A percentile compares a stretch with the other conserved stretches of the same genome.
These are phyloP conservation scores for Micromesistius poutassou DNA, from an alignment of 2,797 vertebrate species.

Conservation along the genomic window DNA sequence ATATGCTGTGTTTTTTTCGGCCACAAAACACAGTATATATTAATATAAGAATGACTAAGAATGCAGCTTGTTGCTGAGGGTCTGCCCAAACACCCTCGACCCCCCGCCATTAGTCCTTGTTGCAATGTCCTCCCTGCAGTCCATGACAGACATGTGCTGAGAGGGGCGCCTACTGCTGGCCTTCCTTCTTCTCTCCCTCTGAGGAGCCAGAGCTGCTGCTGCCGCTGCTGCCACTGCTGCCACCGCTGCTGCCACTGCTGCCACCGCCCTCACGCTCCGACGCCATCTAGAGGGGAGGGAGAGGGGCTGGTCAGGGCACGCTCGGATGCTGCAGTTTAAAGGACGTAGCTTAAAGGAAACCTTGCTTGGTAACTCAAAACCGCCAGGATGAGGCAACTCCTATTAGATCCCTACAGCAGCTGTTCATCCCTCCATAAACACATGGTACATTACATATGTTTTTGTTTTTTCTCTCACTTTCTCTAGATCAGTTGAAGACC, in stretches of 20 bases:
- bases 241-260: conserved; percentile 13
- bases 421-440: too few relatives aligned
- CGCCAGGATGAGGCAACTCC: too few relatives aligned
- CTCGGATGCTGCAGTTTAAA: neutral
- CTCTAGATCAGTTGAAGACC: neutral
- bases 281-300: conserved; percentile 82
- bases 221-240: conserved; percentile 29
- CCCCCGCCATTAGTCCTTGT: conserved; percentile 64
- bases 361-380: too few relatives aligned
- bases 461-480: too few relatives aligned
- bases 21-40: conserved; percentile 60
- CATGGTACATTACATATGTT: too few relatives aligned
- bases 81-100: neutral
- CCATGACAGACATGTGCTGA: conserved; percentile 51
- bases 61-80: conserved; percentile 72
- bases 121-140: conserved; percentile 33
- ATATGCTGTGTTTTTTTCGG: conserved; percentile 54
- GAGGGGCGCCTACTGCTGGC: conserved; percentile 83
- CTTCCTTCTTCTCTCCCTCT: conserved; percentile 86
- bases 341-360: too few relatives aligned
- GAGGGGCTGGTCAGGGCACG: neutral
- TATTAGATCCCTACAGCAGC: too few relatives aligned
- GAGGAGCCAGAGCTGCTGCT: conserved; percentile 60
- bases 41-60: conserved; percentile 72
- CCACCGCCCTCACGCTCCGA: conserved; percentile 82